Conservation (phyloP, 2,888 invertebrate species). For the Steinernema carpocapsae region DNA sequence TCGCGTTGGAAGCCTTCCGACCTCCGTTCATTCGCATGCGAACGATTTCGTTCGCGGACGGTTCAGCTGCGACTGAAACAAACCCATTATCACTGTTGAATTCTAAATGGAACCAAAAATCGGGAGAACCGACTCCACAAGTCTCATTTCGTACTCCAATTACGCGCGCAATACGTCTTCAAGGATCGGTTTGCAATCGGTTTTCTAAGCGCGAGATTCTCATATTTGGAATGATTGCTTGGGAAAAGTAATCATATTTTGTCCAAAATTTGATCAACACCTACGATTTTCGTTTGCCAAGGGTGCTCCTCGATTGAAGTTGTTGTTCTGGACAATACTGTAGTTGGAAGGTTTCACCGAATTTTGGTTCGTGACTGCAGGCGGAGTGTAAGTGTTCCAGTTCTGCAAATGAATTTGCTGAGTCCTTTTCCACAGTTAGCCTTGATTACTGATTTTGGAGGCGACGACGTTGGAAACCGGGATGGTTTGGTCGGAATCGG, state of each 20-base stretch:
- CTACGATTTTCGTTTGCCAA: background rate
- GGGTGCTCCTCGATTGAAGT: background rate
- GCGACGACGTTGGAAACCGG: background rate
- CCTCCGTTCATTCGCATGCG: slow-evolving; percentile 10
- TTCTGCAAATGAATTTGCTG: background rate
- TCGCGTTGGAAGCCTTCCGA: background rate
- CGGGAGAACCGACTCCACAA: no score
- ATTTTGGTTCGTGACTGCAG: background rate
- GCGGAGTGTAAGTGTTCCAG: background rate
- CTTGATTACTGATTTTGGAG: background rate
- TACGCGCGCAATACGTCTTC: no score
- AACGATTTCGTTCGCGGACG: background rate
- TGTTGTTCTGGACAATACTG: background rate
- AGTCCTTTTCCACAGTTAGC: no score
- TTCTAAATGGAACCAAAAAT: no score
- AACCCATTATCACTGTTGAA: no score
- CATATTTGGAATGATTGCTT: no score
- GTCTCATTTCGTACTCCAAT: no score
- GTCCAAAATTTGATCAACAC: background rate
- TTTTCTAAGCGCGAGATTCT: no score
- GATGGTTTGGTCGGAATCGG: slow-evolving; percentile 1
- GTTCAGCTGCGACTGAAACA: no score
- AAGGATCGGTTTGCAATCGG: background rate
- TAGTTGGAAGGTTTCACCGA: background rate
- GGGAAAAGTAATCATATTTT: no score